Conservation (phyloP, 1,140 invertebrate species). For the Bombus confusus region DNA sequence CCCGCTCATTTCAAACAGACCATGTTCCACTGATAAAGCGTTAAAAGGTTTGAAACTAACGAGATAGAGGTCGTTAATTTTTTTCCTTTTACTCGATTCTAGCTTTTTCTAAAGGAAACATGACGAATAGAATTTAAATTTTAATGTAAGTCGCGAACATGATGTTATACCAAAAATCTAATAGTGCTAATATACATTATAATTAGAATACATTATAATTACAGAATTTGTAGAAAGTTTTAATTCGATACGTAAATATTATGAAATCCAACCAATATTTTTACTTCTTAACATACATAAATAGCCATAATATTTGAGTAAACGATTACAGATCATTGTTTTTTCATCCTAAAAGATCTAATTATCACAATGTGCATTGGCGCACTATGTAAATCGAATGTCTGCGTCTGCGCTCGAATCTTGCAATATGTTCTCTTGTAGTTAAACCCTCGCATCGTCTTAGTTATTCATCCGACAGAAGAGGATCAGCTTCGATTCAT, state of each 20-base stretch:
- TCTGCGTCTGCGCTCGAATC: conserved; percentile 53
- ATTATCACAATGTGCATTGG: conserved; percentile 50
- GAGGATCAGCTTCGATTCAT: conserved; percentile 54
- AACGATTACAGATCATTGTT: neutral
- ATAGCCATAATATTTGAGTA: neutral
- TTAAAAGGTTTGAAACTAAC: neutral
- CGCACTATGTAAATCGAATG: conserved; percentile 44
- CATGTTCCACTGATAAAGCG: neutral
- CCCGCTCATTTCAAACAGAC: neutral
- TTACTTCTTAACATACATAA: neutral
- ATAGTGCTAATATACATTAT: neutral
- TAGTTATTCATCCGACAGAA: conserved; percentile 51
- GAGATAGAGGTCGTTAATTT: too few relatives aligned
- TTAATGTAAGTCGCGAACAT: neutral
- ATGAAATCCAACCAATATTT: neutral
- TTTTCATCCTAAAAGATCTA: conserved; percentile 31
- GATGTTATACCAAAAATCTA: neutral
- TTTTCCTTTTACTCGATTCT: neutral
- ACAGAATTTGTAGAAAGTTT: neutral
- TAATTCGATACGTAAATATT: neutral
- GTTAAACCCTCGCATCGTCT: conserved; percentile 50
- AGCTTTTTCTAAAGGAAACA: neutral
- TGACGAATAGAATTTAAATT: neutral
- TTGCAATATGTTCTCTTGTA: conserved; percentile 60
- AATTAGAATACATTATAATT: neutral